Conservation (phyloP, 2,113 vertebrate species). For the Marmota monax region DNA sequence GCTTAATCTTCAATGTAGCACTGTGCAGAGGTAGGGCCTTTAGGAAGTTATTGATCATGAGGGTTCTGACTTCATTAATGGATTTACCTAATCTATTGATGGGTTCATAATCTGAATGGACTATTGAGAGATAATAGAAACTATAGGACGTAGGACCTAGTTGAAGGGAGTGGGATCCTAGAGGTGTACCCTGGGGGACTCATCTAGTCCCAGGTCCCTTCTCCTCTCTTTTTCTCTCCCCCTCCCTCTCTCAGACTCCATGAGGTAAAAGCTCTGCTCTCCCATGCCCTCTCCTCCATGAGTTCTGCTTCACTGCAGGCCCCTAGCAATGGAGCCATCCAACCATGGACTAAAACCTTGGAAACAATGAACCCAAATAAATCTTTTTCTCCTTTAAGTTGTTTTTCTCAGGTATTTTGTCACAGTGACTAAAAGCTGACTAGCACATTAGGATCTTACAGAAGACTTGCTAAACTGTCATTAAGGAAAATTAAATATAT, state of each 20-base stretch:
- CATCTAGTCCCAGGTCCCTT: neutral
- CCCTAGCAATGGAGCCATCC: neutral
- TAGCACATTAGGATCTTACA: neutral
- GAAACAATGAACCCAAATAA: neutral
- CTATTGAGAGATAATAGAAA: neutral
- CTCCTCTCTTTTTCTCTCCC: no score
- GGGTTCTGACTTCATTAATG: neutral
- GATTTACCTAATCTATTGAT: neutral
- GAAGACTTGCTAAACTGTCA: slow-evolving; percentile 25
- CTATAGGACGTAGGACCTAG: neutral
- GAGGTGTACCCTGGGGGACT: neutral
- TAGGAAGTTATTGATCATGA: neutral
- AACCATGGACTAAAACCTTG: neutral
- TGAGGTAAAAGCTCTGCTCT: neutral
- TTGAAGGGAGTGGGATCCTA: neutral
- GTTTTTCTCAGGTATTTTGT: neutral
- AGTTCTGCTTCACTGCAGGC: neutral
- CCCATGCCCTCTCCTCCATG: neutral
- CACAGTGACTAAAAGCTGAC: neutral
- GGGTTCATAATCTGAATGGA: neutral
- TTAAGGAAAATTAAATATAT: slow-evolving; percentile 34
- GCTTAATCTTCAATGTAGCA: neutral
- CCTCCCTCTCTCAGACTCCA: neutral
- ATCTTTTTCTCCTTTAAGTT: neutral
- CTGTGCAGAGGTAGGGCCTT: neutral